phyloP scores from a whole-genome alignment of 2,113 vertebrate species.

The Macquaria ambigua region DNA sequence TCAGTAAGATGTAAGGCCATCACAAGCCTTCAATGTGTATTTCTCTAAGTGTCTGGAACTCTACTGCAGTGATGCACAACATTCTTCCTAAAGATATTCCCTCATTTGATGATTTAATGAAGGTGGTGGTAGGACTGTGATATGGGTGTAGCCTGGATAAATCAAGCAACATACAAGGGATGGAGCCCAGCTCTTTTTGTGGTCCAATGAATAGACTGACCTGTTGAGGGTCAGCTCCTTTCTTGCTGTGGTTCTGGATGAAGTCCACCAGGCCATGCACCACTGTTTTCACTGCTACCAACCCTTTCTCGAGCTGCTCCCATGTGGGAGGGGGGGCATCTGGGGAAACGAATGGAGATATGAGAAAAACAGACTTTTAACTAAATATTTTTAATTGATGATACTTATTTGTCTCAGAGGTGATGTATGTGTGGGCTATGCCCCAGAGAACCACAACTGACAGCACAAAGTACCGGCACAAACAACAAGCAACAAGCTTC shows the following conservation, averaged over 20 bases:
- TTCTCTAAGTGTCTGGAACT: background rate
- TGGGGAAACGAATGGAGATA: constrained; percentile 62
- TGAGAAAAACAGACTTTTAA: background rate
- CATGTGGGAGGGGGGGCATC: constrained; percentile 97
- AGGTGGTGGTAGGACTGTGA: background rate
- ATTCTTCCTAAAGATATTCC: background rate
- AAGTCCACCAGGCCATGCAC: constrained; percentile 98
- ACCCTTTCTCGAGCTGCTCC: constrained; percentile 98
- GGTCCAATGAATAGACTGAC: constrained; percentile 73
- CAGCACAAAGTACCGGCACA: background rate
- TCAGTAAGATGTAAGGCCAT: background rate
- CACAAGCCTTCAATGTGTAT: background rate
- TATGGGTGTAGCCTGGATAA: background rate
- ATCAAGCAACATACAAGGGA: background rate
- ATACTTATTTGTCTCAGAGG: background rate
- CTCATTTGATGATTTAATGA: background rate
- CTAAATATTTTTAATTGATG: background rate
- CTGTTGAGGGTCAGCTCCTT: constrained; percentile 97
- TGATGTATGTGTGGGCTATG: background rate
- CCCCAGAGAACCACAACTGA: background rate
- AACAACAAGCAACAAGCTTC: background rate
- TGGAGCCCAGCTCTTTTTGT: background rate
- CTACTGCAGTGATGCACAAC: background rate
- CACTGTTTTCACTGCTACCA: constrained; percentile 97
- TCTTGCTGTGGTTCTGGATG: constrained; percentile 99